Evolutionary conservation across 1,140 invertebrate species (phyloP), one percentile per base, ranked within the genome.

Genomic region (Asbolus verrucosus): DNA sequence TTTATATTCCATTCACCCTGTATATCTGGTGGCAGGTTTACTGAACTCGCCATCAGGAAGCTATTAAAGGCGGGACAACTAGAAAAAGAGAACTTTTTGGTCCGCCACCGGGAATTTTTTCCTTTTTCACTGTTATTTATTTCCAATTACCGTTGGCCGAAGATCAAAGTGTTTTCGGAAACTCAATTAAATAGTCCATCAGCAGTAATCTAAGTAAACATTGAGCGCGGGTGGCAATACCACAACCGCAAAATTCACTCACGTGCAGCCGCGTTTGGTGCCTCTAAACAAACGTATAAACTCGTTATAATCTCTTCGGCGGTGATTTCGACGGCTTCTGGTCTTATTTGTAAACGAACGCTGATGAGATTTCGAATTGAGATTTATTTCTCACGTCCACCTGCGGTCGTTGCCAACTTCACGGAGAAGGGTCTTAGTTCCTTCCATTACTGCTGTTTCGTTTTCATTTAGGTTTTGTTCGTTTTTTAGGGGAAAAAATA

Each of bases 231-330:
- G 61, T 63, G 61, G 61, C 61, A 14, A 18, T 6, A 13, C 61
- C 61, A 24, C 65, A 60, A 60, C 69, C 50, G 24, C 63, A 71
- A 36, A 14, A 66, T 67, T 70, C 59, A 21, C 19, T 66, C 62
- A 70, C 69, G 62, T 66, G 38, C 13, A 16, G n/a, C n/a, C n/a
- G n/a, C n/a, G n/a, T n/a, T n/a, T n/a, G n/a, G 9, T 31, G 50
- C 63, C 63, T 63, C 65, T 71, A 67, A 71, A 67, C 69, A 71
- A 71, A 71, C 65, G 66, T 62, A 60, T 70, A n/a, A 70, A 65
- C 69, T 71, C 27, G 69, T 67, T 71, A 67, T 18, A 67, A 54
- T 60, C 15, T 54, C 50, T 3, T 9, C 61, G 33, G 36, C 36
- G 27, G 33, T 38, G 24, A 63, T 41, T 63, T 19, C 36, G 13